Conservation (phyloP, 2,113 vertebrate genomes). For the Fulmarus glacialis region DNA sequence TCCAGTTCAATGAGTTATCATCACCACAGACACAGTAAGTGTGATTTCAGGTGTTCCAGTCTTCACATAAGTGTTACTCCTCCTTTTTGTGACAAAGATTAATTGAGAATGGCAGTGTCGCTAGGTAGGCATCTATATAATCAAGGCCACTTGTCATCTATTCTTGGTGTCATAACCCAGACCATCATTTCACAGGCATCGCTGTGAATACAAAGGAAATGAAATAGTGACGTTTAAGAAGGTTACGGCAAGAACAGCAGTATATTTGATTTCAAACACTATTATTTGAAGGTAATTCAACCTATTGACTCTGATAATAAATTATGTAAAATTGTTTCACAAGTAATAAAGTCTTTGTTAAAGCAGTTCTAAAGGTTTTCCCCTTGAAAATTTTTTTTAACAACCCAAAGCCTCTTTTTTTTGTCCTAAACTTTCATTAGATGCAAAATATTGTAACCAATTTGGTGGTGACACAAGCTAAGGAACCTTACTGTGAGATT, state of each 20-base stretch:
- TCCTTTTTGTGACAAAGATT: conserved; percentile 31
- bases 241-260: not conserved
- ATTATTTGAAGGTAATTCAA: conserved; percentile 22
- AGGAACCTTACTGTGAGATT: conserved; percentile 34
- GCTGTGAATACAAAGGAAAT: not conserved
- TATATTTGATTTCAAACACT: not conserved
- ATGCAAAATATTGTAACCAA: not conserved
- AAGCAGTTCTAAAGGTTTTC: not conserved
- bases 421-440: conserved; percentile 2
- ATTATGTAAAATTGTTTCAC: conserved; percentile 21
- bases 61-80: not conserved
- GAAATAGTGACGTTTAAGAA: not conserved
- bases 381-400: not conserved
- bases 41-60: conserved; percentile 20
- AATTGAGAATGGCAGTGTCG: not conserved
- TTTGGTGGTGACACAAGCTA: not conserved
- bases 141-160: not conserved
- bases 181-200: not conserved
- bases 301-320: not conserved
- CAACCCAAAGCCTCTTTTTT: not conserved
- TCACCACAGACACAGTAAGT: not conserved
- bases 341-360: conserved; percentile 30
- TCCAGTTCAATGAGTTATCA: conserved; percentile 3
- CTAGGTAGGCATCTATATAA: conserved; percentile 25
- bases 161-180: not conserved